phyloP scores from a whole-genome alignment of 2,113 vertebrate genomes.

The Oplegnathus fasciatus region DNA sequence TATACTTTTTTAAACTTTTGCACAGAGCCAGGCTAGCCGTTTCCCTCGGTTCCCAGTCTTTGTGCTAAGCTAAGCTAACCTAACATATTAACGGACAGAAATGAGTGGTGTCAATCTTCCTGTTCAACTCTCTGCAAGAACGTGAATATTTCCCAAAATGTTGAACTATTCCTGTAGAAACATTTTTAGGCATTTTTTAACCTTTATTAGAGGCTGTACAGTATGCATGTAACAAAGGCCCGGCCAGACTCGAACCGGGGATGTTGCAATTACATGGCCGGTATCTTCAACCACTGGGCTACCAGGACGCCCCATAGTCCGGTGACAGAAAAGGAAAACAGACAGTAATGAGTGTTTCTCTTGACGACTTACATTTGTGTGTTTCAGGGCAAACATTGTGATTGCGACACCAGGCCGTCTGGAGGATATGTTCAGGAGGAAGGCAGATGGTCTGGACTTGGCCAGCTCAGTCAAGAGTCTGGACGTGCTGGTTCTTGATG shows the following conservation, averaged over 20 bases:
- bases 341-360: neutral
- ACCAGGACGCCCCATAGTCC: neutral
- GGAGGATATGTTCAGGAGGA: conserved; percentile 96
- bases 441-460: conserved; percentile 92
- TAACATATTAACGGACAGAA: neutral
- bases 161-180: neutral
- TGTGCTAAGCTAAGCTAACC: neutral
- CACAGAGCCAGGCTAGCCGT: no score
- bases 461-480: conserved; percentile 88
- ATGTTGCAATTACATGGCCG: neutral
- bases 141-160: neutral
- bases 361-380: neutral
- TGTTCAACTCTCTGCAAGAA: no score
- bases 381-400: conserved; percentile 91
- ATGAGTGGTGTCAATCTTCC: neutral
- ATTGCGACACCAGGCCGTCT: conserved; percentile 94
- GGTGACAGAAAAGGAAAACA: neutral
- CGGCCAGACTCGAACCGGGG: no score
- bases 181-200: no score
- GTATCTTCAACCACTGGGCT: neutral
- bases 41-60: neutral
- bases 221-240: no score
- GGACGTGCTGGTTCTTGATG: conserved; percentile 95
- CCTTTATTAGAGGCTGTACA: no score
- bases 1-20: no score